phyloP scores from a whole-genome alignment of 2,113 vertebrate genomes.

The Otolemur garnettii region DNA sequence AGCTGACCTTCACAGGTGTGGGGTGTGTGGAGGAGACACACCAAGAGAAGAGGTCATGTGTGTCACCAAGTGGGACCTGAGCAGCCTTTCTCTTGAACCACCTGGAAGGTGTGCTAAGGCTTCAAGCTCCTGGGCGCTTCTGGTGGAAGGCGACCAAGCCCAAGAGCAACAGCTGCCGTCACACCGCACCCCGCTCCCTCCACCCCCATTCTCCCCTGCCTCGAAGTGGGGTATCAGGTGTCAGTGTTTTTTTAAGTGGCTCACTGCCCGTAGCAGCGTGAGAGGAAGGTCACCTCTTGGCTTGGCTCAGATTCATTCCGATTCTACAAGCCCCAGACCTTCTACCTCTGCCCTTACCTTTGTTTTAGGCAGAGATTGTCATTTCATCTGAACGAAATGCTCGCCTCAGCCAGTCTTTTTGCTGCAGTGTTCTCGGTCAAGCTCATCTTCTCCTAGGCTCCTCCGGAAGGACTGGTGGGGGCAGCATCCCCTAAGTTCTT shows the following conservation, averaged over 20 bases:
- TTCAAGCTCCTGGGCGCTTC: fast-evolving
- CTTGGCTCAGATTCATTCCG: neutral
- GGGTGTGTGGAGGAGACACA: too few relatives aligned
- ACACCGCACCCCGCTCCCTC: neutral
- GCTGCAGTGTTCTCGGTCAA: neutral
- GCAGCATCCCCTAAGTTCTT: too few relatives aligned
- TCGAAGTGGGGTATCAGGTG: neutral
- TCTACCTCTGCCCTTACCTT: neutral
- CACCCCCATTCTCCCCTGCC: neutral
- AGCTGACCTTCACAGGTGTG: neutral
- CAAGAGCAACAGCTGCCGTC: neutral
- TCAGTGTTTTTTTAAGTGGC: neutral
- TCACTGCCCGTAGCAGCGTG: neutral
- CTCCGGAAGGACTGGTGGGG: neutral
- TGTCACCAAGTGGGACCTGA: too few relatives aligned
- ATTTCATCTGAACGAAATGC: neutral
- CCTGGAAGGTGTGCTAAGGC: neutral
- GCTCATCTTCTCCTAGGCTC: neutral
- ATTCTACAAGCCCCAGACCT: neutral
- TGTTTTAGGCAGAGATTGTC: neutral
- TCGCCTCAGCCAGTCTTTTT: neutral
- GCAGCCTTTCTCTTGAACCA: too few relatives aligned
- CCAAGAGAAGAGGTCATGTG: neutral
- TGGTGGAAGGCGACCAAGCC: neutral
- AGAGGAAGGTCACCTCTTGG: neutral